Evolutionary conservation across 2,797 vertebrate genomes (phyloP).

Genomic region (Nyctalus aviator): DNA sequence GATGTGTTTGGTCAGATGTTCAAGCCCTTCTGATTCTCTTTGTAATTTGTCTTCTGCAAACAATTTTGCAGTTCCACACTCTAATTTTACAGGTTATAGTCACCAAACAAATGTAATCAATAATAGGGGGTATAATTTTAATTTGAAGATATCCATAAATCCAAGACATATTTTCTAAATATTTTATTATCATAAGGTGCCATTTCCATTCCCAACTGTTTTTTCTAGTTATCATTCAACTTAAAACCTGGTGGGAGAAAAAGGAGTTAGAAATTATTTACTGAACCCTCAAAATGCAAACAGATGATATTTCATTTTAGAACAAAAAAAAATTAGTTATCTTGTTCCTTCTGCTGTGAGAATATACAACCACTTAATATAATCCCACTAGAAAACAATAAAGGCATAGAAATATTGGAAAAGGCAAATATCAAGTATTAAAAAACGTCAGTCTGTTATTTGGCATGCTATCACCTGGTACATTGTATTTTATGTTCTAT

Average conservation of each 20-base stretch:
- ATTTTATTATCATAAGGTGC: not conserved
- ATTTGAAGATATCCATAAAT: not conserved
- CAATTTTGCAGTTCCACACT: not conserved
- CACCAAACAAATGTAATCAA: not conserved
- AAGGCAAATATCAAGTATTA: not conserved
- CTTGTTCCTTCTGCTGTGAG: not conserved
- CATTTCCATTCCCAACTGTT: not conserved
- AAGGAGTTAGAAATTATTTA: not conserved
- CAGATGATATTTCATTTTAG: not conserved
- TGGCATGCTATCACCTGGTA: not conserved
- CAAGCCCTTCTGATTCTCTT: not conserved
- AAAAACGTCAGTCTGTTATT: fast-evolving
- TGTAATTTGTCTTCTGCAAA: not conserved
- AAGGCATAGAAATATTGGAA: not conserved
- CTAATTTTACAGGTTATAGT: not conserved
- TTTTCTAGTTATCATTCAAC: not conserved
- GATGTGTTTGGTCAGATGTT: not conserved
- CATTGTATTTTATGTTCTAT: not conserved
- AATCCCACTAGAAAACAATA: not conserved
- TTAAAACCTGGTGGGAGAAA: not conserved
- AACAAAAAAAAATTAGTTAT: not conserved
- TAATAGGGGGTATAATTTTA: not conserved
- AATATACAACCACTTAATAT: not conserved
- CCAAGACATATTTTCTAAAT: not conserved
- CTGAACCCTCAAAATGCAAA: not conserved